A percentile compares a stretch with the other conserved stretches of the same genome.
Conservation (phyloP, 92 coral and sea anemone species). For the Umimayanthus chanpuru region DNA sequence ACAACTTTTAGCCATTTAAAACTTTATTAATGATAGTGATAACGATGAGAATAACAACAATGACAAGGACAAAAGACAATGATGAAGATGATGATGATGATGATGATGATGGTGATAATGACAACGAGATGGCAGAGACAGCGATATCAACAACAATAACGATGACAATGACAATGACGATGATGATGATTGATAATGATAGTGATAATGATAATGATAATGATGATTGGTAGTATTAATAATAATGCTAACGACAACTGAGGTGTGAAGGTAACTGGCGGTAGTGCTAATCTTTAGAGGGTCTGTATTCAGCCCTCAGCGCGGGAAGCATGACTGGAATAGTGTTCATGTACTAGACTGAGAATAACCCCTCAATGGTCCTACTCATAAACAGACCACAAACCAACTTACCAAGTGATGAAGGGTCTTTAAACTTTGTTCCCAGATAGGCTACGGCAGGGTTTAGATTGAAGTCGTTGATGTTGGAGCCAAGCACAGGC, state of each 20-base stretch:
- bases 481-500: conserved; percentile 81
- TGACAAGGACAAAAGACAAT: neutral
- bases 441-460: conserved; percentile 90
- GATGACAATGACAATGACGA: neutral
- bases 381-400: neutral
- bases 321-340: neutral
- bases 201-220: neutral
- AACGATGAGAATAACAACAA: neutral
- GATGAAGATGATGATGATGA: neutral
- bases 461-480: conserved; percentile 72
- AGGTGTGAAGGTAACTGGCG: neutral
- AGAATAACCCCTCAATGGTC: neutral
- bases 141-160: neutral
- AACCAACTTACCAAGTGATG: conserved; percentile 65
- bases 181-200: neutral
- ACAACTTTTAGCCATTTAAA: neutral
- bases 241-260: neutral
- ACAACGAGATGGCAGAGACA: neutral
- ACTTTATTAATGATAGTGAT: neutral
- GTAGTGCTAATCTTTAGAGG: neutral
- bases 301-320: neutral
- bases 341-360: neutral
- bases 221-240: neutral
- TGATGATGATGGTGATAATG: neutral
- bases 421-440: conserved; percentile 55